These are phyloP conservation scores for Punctoribates punctum DNA, from an alignment of 2,888 invertebrate species.

Conservation along the genomic window DNA sequence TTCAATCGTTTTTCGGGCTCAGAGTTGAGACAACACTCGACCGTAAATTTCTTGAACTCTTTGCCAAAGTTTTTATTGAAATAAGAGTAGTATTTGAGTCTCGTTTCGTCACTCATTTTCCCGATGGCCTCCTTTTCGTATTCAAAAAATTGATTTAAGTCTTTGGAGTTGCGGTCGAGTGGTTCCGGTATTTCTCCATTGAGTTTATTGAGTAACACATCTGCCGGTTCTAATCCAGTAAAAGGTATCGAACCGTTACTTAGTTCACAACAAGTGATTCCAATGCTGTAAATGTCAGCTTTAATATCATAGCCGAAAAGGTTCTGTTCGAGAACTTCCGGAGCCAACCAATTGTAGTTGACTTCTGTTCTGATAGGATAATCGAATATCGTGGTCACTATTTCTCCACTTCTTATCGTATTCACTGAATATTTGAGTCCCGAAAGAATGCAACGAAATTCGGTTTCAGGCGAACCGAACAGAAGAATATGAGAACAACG, in stretches of 20 bases:
- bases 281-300: conserved; percentile 43
- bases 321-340: conserved; percentile 43
- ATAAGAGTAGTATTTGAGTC: conserved; percentile 5
- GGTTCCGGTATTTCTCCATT: conserved; percentile 40
- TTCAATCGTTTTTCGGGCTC: conserved; percentile 25
- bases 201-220: conserved; percentile 41
- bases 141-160: conserved; percentile 21
- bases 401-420: conserved; percentile 15
- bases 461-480: conserved; percentile 15
- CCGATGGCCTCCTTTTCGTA: neutral
- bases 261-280: conserved; percentile 41
- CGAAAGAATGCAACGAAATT: conserved; percentile 32
- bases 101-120: neutral
- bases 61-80: neutral
- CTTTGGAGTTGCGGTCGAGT: conserved; percentile 17
- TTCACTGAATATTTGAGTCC: conserved; percentile 40
- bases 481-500: conserved; percentile 38
- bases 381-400: conserved; percentile 19
- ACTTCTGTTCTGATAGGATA: conserved; percentile 35
- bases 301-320: conserved; percentile 39
- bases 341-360: conserved; percentile 41
- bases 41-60: conserved; percentile 27
- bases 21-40: conserved; percentile 23
- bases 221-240: conserved; percentile 30
- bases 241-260: conserved; percentile 42